These are phyloP conservation scores for Cygnus olor DNA, from an alignment of 2,797 vertebrate genomes.

Conservation along the genomic window DNA sequence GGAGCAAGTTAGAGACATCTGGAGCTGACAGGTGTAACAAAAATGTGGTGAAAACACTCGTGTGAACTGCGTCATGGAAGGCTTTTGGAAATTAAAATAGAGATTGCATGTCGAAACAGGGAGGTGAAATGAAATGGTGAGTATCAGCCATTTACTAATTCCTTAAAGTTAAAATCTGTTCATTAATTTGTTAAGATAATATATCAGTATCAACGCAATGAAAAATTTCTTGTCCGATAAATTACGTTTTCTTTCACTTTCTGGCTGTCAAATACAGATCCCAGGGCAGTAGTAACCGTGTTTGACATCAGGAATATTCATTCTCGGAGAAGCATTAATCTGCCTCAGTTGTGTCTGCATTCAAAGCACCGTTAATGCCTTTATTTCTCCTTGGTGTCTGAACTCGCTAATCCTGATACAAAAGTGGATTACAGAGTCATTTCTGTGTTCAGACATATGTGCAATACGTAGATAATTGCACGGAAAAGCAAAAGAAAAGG, in stretches of 20 bases:
- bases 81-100: not conserved
- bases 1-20: not conserved
- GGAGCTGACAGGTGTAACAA: not conserved
- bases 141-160: not conserved
- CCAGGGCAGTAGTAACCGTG: not conserved
- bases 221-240: not conserved
- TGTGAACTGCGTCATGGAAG: not conserved
- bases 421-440: constrained; percentile 16
- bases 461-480: not conserved
- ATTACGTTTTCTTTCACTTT: fast-evolving
- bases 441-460: not conserved
- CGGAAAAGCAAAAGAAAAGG: constrained; percentile 4
- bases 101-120: not conserved
- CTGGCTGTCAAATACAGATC: not conserved
- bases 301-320: constrained; percentile 19
- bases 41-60: not conserved
- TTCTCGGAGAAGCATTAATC: not conserved
- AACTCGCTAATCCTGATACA: not conserved
- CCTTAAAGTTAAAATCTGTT: not conserved
- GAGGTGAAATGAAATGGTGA: not conserved
- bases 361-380: not conserved
- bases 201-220: not conserved
- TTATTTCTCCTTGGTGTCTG: constrained; percentile 31
- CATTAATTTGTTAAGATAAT: not conserved
- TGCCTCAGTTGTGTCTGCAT: not conserved